Evolutionary conservation across 1,140 invertebrate species (phyloP).

Genomic region (Xylocopa sonorina): DNA sequence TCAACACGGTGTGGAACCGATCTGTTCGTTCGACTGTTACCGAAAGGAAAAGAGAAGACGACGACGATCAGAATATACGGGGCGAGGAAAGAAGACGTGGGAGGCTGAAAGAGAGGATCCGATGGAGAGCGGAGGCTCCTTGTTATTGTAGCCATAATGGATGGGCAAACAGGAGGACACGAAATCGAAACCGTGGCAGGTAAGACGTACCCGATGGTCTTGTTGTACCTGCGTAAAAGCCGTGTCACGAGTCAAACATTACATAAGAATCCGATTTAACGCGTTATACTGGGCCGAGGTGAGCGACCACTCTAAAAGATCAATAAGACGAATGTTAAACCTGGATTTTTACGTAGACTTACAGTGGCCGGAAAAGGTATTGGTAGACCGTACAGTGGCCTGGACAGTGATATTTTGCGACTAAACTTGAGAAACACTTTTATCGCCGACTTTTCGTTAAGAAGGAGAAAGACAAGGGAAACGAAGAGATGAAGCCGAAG

Average conservation of each 20-base stretch:
- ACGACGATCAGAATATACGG: conserved; percentile 10
- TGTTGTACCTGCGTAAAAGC: conserved; percentile 46
- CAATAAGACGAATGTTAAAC: not conserved
- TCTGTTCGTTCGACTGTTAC: conserved; percentile 54
- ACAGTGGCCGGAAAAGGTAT: no score
- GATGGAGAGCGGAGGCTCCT: conserved; percentile 62
- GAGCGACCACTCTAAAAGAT: not conserved
- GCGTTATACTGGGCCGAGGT: not conserved
- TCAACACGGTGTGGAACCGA: conserved; percentile 57
- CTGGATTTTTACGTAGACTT: not conserved
- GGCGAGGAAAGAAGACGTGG: conserved; percentile 44
- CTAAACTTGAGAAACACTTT: no score
- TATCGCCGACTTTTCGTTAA: no score
- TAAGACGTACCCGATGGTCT: conserved; percentile 21
- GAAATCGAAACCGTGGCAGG: conserved; percentile 59
- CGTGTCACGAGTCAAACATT: conserved; percentile 49
- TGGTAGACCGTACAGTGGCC: no score
- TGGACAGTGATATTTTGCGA: no score
- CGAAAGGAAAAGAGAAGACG: conserved; percentile 5
- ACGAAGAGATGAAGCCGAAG: not conserved
- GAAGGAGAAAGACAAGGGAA: not conserved
- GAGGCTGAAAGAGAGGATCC: conserved; percentile 56
- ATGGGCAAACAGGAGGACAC: conserved; percentile 64
- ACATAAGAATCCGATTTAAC: conserved; percentile 40
- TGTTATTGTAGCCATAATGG: conserved; percentile 68